Conservation (phyloP, 2,113 vertebrate species). For the Xiphophorus maculatus region DNA sequence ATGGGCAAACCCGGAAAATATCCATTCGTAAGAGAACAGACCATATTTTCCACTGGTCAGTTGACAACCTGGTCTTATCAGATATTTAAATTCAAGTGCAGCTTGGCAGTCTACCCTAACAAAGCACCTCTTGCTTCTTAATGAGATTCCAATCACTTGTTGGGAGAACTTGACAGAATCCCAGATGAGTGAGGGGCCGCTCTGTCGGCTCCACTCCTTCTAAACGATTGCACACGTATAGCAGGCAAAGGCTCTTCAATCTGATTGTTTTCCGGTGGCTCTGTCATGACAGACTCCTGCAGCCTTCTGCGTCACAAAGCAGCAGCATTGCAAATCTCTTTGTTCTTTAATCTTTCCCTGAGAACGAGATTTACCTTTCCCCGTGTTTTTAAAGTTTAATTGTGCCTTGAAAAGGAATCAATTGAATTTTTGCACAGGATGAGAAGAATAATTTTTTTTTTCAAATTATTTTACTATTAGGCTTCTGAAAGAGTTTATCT, state of each 20-base stretch:
- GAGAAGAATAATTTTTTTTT: too few relatives aligned
- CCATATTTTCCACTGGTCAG: too few relatives aligned
- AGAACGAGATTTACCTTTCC: conserved; percentile 24
- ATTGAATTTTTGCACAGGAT: too few relatives aligned
- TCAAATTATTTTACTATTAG: too few relatives aligned
- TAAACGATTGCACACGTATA: conserved; percentile 28
- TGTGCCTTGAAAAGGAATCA: too few relatives aligned
- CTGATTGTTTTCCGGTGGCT: conserved; percentile 21
- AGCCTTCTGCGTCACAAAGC: neutral
- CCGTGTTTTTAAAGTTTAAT: conserved; percentile 13
- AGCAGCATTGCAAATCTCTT: neutral
- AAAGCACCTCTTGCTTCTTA: conserved; percentile 16
- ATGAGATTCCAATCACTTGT: conserved; percentile 16
- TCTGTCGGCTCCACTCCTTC: neutral
- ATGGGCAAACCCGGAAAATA: too few relatives aligned
- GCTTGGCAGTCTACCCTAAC: neutral
- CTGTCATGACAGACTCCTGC: conserved; percentile 1
- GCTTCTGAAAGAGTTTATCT: too few relatives aligned
- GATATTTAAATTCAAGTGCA: too few relatives aligned
- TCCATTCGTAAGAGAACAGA: too few relatives aligned
- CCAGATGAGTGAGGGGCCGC: conserved; percentile 5
- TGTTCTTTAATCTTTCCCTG: conserved; percentile 1
- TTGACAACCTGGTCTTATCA: too few relatives aligned
- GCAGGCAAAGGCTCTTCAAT: conserved; percentile 17
- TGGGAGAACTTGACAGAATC: conserved; percentile 21